phyloP scores from a whole-genome alignment of 2,797 vertebrate genomes.

The Thamnophis elegans region DNA sequence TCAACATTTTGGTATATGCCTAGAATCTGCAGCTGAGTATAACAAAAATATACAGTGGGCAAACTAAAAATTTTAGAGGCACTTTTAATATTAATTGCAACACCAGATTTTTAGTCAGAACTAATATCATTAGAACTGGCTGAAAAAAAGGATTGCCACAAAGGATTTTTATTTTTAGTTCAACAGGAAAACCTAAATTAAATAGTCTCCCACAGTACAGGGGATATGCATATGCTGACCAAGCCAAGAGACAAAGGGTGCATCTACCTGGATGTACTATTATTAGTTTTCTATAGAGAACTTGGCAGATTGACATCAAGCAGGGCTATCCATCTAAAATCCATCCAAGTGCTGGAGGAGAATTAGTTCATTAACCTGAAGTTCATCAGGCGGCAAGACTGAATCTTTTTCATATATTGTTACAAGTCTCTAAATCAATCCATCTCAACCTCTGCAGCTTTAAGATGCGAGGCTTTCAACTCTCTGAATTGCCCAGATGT shows the following conservation, averaged over 20 bases:
- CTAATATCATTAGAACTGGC: background rate
- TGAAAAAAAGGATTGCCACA: background rate
- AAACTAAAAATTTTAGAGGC: background rate
- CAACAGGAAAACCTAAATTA: background rate
- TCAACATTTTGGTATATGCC: background rate
- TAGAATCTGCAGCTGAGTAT: background rate
- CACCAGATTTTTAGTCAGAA: background rate
- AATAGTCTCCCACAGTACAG: background rate
- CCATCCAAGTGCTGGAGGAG: background rate
- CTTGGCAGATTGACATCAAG: background rate
- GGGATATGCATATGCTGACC: background rate
- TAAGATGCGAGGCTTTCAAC: background rate
- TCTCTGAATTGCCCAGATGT: background rate
- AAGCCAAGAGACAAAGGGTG: background rate
- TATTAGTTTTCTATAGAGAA: background rate
- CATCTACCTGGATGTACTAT: background rate
- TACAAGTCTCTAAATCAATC: background rate
- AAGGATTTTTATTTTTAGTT: background rate
- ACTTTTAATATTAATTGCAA: background rate
- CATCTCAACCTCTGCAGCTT: background rate
- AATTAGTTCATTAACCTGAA: background rate
- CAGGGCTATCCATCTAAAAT: background rate
- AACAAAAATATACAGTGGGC: background rate
- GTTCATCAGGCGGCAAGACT: background rate
- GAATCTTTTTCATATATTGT: background rate